Evolutionary conservation across 2,888 invertebrate genomes (phyloP).

Genomic region (Brachynemurus nebulosus): DNA sequence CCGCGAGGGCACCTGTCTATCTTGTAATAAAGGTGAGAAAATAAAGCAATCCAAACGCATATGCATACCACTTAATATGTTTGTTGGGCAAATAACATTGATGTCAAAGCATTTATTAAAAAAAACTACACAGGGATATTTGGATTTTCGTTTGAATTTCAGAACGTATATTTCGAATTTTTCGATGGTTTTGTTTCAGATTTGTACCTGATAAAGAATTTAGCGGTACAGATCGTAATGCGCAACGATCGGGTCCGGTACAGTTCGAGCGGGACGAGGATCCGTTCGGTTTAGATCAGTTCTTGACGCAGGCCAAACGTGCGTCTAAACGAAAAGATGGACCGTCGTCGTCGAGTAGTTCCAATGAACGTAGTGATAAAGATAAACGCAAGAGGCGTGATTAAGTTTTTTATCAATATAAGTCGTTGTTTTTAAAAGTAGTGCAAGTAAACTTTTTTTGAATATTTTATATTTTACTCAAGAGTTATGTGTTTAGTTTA

Average conservation of each 20-base stretch:
- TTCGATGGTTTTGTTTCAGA: conserved; percentile 38
- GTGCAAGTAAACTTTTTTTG: neutral
- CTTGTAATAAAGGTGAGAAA: too few relatives aligned
- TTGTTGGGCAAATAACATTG: too few relatives aligned
- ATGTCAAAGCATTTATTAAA: too few relatives aligned
- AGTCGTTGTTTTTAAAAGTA: neutral
- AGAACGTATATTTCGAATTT: too few relatives aligned
- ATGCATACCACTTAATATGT: too few relatives aligned
- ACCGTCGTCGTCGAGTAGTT: conserved; percentile 15
- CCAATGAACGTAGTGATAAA: conserved; percentile 26
- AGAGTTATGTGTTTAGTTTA: too few relatives aligned
- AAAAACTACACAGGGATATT: too few relatives aligned
- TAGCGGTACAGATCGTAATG: conserved; percentile 69
- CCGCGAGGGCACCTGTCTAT: too few relatives aligned
- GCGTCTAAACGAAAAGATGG: conserved; percentile 51
- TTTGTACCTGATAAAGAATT: conserved; percentile 98
- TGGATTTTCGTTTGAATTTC: too few relatives aligned
- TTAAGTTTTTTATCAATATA: conserved; percentile 19
- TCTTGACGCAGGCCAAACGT: conserved; percentile 93
- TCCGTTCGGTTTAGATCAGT: conserved; percentile 96
- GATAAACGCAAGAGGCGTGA: conserved; percentile 32
- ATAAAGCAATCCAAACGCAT: too few relatives aligned
- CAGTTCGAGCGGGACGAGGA: conserved; percentile 88
- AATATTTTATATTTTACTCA: too few relatives aligned
- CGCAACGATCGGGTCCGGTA: conserved; percentile 78